phyloP scores from a whole-genome alignment of 2,888 invertebrate genomes.

The Miltochrista miniata region DNA sequence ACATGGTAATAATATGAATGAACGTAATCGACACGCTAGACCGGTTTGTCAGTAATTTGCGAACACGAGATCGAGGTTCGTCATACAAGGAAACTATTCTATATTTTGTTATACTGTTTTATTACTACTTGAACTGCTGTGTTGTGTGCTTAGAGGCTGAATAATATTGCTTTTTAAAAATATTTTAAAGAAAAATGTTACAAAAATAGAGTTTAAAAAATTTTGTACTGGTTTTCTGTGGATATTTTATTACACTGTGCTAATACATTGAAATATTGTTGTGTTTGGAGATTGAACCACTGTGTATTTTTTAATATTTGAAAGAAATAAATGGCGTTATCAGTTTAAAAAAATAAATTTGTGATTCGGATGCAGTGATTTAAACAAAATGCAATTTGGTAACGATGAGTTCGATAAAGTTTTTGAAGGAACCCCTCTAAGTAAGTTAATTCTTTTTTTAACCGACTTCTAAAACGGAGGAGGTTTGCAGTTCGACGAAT shows the following conservation, averaged over 20 bases:
- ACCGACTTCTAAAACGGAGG: background rate
- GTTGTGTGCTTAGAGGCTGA: background rate
- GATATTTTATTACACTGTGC: too few relatives aligned
- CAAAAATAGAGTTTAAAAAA: background rate
- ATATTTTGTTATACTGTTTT: background rate
- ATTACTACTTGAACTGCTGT: background rate
- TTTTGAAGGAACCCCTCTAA: conserved; percentile 1
- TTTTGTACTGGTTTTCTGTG: too few relatives aligned
- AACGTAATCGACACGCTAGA: background rate
- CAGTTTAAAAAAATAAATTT: background rate
- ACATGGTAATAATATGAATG: background rate
- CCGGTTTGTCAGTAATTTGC: background rate
- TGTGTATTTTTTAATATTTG: too few relatives aligned
- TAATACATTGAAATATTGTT: too few relatives aligned
- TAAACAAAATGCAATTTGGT: background rate
- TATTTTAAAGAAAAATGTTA: background rate
- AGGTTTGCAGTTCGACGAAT: too few relatives aligned
- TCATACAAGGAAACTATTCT: conserved; percentile 3
- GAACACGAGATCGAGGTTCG: background rate
- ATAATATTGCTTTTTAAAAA: background rate
- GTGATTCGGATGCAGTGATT: background rate
- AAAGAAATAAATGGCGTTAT: too few relatives aligned
- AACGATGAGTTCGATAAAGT: background rate
- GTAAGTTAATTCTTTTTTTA: background rate
- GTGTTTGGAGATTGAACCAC: too few relatives aligned